phyloP scores from a whole-genome alignment of 2,888 invertebrate genomes.

The Neelides folsomi region DNA sequence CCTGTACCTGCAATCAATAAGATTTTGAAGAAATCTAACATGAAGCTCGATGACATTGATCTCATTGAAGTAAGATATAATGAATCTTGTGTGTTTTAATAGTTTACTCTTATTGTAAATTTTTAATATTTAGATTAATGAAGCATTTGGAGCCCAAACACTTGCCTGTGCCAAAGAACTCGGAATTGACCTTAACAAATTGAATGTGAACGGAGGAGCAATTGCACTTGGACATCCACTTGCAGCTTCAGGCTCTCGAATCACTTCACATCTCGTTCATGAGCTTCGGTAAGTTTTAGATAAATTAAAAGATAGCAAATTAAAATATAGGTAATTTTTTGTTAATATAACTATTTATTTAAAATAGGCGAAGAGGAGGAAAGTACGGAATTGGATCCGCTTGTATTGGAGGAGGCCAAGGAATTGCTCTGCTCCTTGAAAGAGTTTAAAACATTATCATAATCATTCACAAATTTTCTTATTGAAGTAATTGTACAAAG shows the following conservation, averaged over 20 bases:
- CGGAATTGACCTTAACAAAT: conserved; percentile 66
- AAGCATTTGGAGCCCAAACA: conserved; percentile 93
- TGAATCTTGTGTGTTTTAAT: not conserved
- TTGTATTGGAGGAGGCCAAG: conserved; percentile 97
- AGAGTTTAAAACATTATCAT: conserved; percentile 18
- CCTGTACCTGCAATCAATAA: conserved; percentile 87
- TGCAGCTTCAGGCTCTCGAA: conserved; percentile 85
- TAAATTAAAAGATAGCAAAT: conserved; percentile 5
- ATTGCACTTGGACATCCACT: conserved; percentile 95
- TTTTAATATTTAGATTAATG: conserved; percentile 63
- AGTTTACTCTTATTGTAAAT: not conserved
- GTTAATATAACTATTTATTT: conserved; percentile 33
- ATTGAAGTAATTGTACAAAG: too few species aligned
- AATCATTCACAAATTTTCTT: too few species aligned
- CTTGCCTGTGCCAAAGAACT: conserved; percentile 83
- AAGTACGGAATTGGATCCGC: conserved; percentile 88
- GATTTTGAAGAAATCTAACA: conserved; percentile 62
- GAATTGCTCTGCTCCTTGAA: conserved; percentile 85
- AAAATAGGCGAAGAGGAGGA: conserved; percentile 63
- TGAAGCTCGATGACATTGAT: conserved; percentile 74
- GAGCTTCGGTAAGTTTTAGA: conserved; percentile 50
- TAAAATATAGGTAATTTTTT: conserved; percentile 12
- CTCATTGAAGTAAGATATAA: conserved; percentile 68
- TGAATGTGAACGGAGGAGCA: conserved; percentile 92
- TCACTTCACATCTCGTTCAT: conserved; percentile 78